Evolutionary conservation across 2,113 vertebrate genomes (phyloP).

Genomic region (Lichenostomus cassidix): DNA sequence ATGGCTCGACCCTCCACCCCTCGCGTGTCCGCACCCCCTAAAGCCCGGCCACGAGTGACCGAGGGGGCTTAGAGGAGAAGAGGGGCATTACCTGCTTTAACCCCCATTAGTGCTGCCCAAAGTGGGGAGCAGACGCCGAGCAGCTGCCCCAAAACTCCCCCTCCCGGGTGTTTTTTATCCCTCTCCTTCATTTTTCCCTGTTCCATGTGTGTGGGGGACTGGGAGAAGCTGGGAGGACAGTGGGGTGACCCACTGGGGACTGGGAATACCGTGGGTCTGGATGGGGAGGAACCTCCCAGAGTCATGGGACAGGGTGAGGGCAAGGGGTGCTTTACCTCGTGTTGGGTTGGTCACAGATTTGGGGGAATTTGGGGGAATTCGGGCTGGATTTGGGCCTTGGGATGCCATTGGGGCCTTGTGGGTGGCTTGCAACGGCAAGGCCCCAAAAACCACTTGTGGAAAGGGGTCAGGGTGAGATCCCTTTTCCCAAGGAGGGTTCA

Average conservation of each 20-base stretch:
- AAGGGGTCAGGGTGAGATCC: neutral
- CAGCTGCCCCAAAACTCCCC: neutral
- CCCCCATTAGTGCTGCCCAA: neutral
- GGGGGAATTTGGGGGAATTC: no score
- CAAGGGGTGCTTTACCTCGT: fast-evolving
- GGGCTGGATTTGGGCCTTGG: neutral
- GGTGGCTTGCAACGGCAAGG: fast-evolving
- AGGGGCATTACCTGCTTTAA: no score
- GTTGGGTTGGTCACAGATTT: neutral
- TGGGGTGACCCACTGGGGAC: neutral
- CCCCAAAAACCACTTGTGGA: neutral
- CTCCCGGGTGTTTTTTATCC: neutral
- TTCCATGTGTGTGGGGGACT: no score
- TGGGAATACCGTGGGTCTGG: neutral
- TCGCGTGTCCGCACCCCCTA: neutral
- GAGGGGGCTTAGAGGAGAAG: neutral
- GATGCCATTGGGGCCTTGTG: fast-evolving
- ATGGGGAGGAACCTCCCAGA: no score
- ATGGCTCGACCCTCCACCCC: neutral
- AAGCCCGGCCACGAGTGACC: neutral
- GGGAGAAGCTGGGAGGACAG: neutral
- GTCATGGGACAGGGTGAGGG: no score
- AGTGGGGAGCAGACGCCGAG: neutral
- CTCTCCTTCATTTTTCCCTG: fast-evolving
- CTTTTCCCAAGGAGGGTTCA: neutral